Base-by-base conservation (phyloP, 2,113 vertebrate genomes). In the Oenanthe melanoleuca region DNA sequence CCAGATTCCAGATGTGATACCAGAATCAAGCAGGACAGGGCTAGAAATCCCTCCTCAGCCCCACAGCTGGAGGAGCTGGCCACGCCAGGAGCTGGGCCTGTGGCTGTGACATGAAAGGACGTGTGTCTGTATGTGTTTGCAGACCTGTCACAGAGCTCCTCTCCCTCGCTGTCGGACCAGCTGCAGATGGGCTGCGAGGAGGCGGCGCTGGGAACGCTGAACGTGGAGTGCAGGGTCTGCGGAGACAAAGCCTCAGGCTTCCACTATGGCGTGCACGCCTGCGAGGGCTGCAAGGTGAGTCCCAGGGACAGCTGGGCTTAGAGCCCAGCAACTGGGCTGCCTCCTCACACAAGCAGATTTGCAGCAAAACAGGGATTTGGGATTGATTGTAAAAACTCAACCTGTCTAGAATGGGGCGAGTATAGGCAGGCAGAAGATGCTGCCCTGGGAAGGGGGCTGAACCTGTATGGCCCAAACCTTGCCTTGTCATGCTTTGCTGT, bases 231-330 rank as follows among this genome's bases (percentile, higher is more conserved):
- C 95, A 98, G 99, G 49, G 98, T 99, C 91, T 99, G 99, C 5
- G 99, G 99, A 61, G 99, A 99, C 98, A 99, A 98, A 97, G 99
- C 99, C 31, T 99, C 99, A 0, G 99, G 99, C 49, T 99, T 99
- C 92, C 99, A 99, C 98, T 99, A 99, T 1, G 99, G 99, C 0
- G 99, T 99, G 25, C 99, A 99, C 1, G 99, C 99, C 22, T 99
- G 99, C 2, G 99, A 99, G 96, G 99, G 99, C 79, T 99, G 99
- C 95, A 99, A 99, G 99, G 99, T 99, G 98, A 20, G 69, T 22
- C 2, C 4, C 14, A 12, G 59, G 25, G 4, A 1, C 1, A 2
- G 63, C 49, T n/a, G 63, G 52, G 60, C 1, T 23, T 7, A 52
- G 25, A 4, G 11, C 31, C 60, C 28, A 8, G 38, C 21, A 28